These are phyloP conservation scores for Gopherus flavomarginatus DNA, from an alignment of 2,113 vertebrate species.

Conservation along the genomic window DNA sequence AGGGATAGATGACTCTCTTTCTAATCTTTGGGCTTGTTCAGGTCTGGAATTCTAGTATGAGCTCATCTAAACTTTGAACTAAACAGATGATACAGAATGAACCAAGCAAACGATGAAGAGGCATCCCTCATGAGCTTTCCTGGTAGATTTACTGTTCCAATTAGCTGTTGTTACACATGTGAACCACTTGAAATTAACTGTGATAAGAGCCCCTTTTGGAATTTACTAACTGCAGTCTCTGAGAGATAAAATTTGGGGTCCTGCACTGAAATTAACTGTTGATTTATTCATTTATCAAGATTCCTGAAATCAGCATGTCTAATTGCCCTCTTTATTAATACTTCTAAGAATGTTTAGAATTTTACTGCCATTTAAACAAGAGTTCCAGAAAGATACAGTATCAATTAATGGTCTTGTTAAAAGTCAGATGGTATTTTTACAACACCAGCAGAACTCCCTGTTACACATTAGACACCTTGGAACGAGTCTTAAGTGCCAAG, in stretches of 20 bases:
- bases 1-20: not conserved
- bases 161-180: not conserved
- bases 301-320: slow-evolving; percentile 59
- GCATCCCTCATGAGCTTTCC: not conserved
- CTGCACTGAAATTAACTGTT: slow-evolving; percentile 56
- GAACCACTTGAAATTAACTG: not conserved
- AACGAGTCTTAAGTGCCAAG: not conserved
- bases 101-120: not conserved
- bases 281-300: slow-evolving; percentile 72
- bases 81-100: not conserved
- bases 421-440: slow-evolving; percentile 70
- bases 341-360: slow-evolving; percentile 67
- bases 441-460: slow-evolving; percentile 36
- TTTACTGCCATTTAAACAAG: slow-evolving; percentile 73
- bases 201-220: slow-evolving; percentile 28
- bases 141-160: slow-evolving; percentile 10
- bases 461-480: slow-evolving; percentile 17
- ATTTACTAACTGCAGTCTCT: slow-evolving; percentile 23
- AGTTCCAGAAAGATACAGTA: slow-evolving; percentile 69
- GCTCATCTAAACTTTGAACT: not conserved
- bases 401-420: slow-evolving; percentile 72
- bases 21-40: not conserved
- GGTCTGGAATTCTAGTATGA: not conserved
- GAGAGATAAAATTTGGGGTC: slow-evolving; percentile 45
- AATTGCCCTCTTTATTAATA: slow-evolving; percentile 72